A percentile compares a stretch with the other conserved stretches of the same genome.
These are phyloP conservation scores for Nyctalus aviator DNA, from an alignment of 2,797 vertebrate genomes.

Conservation along the genomic window DNA sequence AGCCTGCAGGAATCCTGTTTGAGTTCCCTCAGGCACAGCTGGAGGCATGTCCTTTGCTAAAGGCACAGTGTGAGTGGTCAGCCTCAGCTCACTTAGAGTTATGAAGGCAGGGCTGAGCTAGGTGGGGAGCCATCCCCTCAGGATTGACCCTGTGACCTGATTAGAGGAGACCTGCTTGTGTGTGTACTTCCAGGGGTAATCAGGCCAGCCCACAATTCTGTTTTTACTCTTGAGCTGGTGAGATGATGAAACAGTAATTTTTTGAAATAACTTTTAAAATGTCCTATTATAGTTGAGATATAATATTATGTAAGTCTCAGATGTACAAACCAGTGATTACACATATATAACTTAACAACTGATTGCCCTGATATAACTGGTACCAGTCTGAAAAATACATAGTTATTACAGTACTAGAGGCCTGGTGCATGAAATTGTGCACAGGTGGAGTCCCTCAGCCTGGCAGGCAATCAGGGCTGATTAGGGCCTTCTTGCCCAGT, in stretches of 20 bases:
- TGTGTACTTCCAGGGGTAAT: constrained; percentile 20
- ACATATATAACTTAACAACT: too few species aligned
- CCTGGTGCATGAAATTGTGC: too few species aligned
- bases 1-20: constrained; percentile 83
- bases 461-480: too few species aligned
- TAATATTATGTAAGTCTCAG: too few species aligned
- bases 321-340: too few species aligned
- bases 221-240: not conserved
- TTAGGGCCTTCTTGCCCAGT: too few species aligned
- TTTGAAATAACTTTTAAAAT: too few species aligned
- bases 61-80: constrained; percentile 80
- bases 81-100: not conserved
- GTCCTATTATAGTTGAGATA: too few species aligned
- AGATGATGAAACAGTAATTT: not conserved
- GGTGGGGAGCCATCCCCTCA: not conserved
- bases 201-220: not conserved
- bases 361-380: too few species aligned
- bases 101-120: not conserved
- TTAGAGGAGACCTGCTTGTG: not conserved
- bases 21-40: constrained; percentile 89
- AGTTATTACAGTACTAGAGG: too few species aligned
- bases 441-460: too few species aligned
- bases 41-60: constrained; percentile 87
- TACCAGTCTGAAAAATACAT: too few species aligned
- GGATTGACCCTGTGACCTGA: fast-evolving